Percentiles rank a stretch among this genome's conserved stretches.
Evolutionary conservation across 2,797 vertebrate genomes (phyloP).

Genomic region (Liparis tanakae): DNA sequence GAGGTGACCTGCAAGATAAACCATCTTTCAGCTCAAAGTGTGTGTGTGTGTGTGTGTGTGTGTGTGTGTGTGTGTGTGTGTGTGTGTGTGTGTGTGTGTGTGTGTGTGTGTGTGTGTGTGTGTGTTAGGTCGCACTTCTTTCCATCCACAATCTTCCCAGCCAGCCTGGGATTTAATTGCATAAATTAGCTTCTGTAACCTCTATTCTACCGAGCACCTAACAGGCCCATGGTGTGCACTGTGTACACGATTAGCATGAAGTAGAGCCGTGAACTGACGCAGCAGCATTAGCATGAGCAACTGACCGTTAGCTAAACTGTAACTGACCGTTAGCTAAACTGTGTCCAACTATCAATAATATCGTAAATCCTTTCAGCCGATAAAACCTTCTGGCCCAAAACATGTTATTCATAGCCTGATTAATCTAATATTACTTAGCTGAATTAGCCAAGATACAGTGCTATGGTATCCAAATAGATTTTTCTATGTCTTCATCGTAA

Average conservation of each 20-base stretch:
- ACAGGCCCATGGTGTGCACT: slow-evolving; percentile 4
- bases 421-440: neutral
- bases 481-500: slow-evolving; percentile 8
- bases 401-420: neutral
- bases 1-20: too few species aligned
- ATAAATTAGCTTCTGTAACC: neutral
- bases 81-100: neutral
- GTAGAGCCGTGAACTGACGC: too few species aligned
- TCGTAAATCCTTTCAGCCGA: neutral
- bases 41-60: too few species aligned
- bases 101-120: neutral
- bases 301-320: neutral
- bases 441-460: neutral
- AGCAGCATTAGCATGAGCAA: neutral
- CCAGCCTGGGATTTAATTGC: neutral
- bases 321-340: too few species aligned
- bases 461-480: slow-evolving; percentile 10
- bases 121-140: too few species aligned
- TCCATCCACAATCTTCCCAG: neutral
- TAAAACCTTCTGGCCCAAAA: neutral
- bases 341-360: neutral
- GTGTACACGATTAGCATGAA: neutral
- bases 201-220: neutral
- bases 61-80: slow-evolving; percentile 1
- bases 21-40: too few species aligned